Evolutionary conservation across 2,113 vertebrate genomes (phyloP).

Genomic region (Ameiurus melas): DNA sequence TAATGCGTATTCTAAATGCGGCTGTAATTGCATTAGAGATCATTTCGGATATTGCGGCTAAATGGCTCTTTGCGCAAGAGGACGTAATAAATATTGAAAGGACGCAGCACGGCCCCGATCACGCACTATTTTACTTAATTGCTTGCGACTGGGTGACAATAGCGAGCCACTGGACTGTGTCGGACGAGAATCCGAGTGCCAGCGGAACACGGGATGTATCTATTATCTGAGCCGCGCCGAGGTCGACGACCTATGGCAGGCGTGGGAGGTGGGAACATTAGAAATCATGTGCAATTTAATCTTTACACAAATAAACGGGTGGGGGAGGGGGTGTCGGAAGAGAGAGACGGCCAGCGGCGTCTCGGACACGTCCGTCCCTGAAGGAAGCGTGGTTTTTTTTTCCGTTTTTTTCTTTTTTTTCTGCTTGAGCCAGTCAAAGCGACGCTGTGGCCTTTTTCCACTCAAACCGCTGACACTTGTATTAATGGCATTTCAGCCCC

Average conservation of each 20-base stretch:
- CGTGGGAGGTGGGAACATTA: conserved; percentile 81
- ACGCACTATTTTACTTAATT: conserved; percentile 92
- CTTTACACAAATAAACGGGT: conserved; percentile 91
- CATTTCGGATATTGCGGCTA: conserved; percentile 71
- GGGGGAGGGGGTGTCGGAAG: conserved; percentile 38
- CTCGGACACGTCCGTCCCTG: conserved; percentile 79
- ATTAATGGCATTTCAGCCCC: conserved; percentile 90
- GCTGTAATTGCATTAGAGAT: conserved; percentile 72
- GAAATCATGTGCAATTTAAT: conserved; percentile 99
- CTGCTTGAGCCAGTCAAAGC: conserved; percentile 75
- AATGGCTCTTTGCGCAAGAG: conserved; percentile 70
- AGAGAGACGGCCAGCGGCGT: conserved; percentile 71
- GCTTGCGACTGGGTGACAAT: conserved; percentile 89
- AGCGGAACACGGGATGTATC: conserved; percentile 86
- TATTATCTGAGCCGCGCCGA: conserved; percentile 87
- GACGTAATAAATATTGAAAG: conserved; percentile 84
- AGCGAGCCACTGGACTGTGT: conserved; percentile 88
- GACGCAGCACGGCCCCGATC: conserved; percentile 68
- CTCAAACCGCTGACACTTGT: conserved; percentile 88
- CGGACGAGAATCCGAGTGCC: conserved; percentile 72
- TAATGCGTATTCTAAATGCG: conserved; percentile 68
- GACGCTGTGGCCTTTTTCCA: conserved; percentile 70
- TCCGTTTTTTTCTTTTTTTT: conserved; percentile 72
- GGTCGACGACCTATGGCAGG: conserved; percentile 91
- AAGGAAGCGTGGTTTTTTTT: conserved; percentile 68